Conservation (phyloP, 2,888 invertebrate genomes). For the Barypeithes pellucidus region DNA sequence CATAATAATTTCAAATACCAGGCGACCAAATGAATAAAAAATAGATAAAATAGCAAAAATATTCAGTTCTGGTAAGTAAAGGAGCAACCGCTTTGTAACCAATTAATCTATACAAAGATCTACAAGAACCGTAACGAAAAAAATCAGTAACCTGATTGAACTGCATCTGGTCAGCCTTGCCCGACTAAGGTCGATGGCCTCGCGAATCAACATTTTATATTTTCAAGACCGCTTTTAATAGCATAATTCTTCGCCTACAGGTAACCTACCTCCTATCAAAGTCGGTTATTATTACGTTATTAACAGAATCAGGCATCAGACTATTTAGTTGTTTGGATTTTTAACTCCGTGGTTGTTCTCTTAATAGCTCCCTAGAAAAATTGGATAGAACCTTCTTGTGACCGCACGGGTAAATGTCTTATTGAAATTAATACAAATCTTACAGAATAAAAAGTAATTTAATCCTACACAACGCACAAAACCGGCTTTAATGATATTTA, state of each 20-base stretch:
- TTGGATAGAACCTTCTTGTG: too few relatives aligned
- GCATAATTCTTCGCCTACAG: neutral
- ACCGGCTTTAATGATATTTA: constrained; percentile 47
- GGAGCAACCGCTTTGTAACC: constrained; percentile 1
- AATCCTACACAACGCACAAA: constrained; percentile 46
- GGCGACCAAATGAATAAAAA: too few relatives aligned
- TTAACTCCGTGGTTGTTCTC: too few relatives aligned
- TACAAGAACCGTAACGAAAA: constrained; percentile 39
- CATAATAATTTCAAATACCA: too few relatives aligned
- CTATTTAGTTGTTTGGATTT: too few relatives aligned
- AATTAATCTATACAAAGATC: constrained; percentile 22
- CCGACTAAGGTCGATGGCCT: constrained; percentile 57
- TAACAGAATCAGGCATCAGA: too few relatives aligned
- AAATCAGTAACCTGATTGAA: constrained; percentile 55
- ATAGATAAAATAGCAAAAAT: neutral
- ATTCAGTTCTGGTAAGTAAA: neutral
- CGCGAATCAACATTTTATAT: constrained; percentile 30
- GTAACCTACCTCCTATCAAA: neutral
- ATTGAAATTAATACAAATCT: too few relatives aligned
- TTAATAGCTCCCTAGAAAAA: too few relatives aligned
- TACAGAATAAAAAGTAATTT: constrained; percentile 36
- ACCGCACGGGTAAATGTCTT: too few relatives aligned
- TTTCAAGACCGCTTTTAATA: constrained; percentile 23
- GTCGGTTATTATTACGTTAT: neutral
- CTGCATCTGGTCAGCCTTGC: constrained; percentile 60